Evolutionary conservation across 2,797 vertebrate species (phyloP).

Genomic region (Halcyon smyrnensis): DNA sequence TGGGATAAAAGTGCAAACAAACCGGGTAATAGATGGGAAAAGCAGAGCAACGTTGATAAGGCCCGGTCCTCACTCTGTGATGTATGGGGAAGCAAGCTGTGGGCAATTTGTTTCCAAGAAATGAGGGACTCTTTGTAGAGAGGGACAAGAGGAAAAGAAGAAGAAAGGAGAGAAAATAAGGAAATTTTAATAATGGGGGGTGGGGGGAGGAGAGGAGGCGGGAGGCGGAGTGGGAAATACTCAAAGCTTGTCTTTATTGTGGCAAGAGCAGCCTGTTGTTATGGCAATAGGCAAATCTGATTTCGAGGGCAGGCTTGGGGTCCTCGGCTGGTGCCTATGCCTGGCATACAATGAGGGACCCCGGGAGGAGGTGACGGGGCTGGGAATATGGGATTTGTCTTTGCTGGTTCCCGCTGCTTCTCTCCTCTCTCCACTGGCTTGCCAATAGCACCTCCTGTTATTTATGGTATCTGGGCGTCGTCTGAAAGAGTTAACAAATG

Average conservation of each 20-base stretch:
- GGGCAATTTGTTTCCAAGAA: constrained; percentile 93
- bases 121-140: constrained; percentile 80
- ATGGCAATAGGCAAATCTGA: not conserved
- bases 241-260: not conserved
- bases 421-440: not conserved
- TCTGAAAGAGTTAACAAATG: not conserved
- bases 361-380: not conserved
- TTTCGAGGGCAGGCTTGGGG: not conserved
- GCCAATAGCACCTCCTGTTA: not conserved
- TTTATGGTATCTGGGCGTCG: fast-evolving
- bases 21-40: constrained; percentile 93
- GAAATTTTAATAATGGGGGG: not conserved
- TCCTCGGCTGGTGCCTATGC: not conserved
- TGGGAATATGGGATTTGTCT: not conserved
- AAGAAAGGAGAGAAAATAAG: not conserved
- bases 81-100: constrained; percentile 89
- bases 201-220: too few relatives aligned
- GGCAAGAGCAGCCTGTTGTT: not conserved
- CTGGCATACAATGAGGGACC: not conserved
- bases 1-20: constrained; percentile 96
- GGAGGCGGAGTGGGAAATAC: not conserved
- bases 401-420: not conserved
- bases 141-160: constrained; percentile 26
- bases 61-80: constrained; percentile 85
- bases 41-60: constrained; percentile 87